These are phyloP conservation scores for Metaphire vulgaris DNA, from an alignment of 1,140 invertebrate genomes.

Conservation along the genomic window DNA sequence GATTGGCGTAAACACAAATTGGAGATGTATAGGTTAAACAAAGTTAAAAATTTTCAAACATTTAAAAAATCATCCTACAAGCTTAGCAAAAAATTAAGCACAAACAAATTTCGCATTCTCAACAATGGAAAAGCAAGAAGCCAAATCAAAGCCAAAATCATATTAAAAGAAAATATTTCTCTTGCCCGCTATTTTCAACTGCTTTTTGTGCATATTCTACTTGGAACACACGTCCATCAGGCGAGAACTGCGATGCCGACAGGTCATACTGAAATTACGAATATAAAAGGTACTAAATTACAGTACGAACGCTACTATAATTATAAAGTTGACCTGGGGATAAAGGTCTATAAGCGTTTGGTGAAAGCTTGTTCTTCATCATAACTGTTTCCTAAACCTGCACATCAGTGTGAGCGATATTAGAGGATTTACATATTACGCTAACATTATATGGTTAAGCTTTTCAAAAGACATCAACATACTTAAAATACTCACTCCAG, in stretches of 20 bases:
- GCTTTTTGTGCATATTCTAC: conserved; percentile 99
- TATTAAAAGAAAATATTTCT: neutral
- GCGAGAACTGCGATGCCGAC: conserved; percentile 99
- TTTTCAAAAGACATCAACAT: too few species aligned
- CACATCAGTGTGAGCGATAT: neutral
- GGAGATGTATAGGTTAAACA: neutral
- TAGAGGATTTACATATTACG: neutral
- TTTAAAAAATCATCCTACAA: neutral
- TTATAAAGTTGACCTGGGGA: neutral
- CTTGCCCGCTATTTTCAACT: conserved; percentile 92
- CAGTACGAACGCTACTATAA: too few species aligned
- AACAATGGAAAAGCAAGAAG: too few species aligned
- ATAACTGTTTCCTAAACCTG: neutral
- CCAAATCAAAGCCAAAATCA: too few species aligned
- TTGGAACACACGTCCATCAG: conserved; percentile 97
- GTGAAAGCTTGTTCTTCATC: neutral
- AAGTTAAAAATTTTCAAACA: neutral
- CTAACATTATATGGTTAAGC: neutral
- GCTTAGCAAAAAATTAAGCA: too few species aligned
- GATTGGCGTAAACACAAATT: too few species aligned
- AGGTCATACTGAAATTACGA: conserved; percentile 85
- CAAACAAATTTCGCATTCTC: too few species aligned
- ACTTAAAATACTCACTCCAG: too few species aligned
- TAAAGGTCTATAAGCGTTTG: neutral
- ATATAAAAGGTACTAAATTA: conserved; percentile 29